These are phyloP conservation scores for Chrysocyon brachyurus DNA, from an alignment of 2,797 vertebrate species.

Conservation along the genomic window DNA sequence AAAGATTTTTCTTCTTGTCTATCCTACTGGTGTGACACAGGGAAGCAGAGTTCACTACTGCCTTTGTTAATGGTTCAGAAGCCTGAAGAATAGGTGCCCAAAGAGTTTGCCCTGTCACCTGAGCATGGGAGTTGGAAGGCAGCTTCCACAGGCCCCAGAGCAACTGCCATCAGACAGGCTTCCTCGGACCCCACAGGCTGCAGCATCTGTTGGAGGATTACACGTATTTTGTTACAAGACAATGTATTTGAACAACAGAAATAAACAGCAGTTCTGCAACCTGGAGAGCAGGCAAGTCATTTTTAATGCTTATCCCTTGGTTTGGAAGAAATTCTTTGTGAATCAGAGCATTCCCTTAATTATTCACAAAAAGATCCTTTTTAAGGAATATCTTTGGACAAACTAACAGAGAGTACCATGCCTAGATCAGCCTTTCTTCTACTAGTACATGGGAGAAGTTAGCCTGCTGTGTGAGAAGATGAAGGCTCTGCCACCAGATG, in stretches of 20 bases:
- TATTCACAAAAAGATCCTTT: not conserved
- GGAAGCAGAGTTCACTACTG: not conserved
- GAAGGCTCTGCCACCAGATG: not conserved
- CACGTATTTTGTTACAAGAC: not conserved
- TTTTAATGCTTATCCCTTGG: not conserved
- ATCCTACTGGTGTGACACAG: not conserved
- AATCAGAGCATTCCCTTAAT: not conserved
- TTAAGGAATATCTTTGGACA: not conserved
- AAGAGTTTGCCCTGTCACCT: not conserved
- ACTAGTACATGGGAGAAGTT: not conserved
- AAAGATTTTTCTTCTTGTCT: not conserved
- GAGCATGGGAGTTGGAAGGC: not conserved
- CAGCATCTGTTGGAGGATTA: constrained; percentile 1
- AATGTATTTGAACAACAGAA: not conserved
- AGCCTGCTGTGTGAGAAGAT: not conserved
- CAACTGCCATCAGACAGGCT: not conserved
- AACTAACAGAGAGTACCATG: not conserved
- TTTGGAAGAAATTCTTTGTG: not conserved
- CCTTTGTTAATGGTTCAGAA: not conserved
- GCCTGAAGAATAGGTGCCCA: not conserved
- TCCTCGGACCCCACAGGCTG: not conserved
- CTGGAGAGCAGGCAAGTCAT: not conserved
- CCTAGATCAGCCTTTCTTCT: not conserved
- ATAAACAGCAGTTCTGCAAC: not conserved
- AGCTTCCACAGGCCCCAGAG: not conserved